phyloP scores from a whole-genome alignment of 2,113 vertebrate species.

The Erythrocebus patas region DNA sequence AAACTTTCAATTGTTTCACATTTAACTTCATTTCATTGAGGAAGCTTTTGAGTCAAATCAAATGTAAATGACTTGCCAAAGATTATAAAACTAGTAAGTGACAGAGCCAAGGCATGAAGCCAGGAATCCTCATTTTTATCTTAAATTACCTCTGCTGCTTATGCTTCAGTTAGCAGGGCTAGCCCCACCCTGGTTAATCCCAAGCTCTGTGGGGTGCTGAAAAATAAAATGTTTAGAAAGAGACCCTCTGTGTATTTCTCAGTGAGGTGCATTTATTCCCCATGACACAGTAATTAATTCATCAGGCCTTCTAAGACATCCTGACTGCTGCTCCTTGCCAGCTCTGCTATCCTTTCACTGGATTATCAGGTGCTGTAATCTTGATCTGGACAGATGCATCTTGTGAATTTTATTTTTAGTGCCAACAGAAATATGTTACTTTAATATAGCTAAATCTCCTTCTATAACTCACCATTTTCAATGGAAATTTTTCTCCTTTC shows the following conservation, averaged over 20 bases:
- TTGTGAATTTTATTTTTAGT: background rate
- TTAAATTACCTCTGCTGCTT: background rate
- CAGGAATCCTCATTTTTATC: background rate
- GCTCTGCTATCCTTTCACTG: background rate
- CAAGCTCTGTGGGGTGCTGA: background rate
- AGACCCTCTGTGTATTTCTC: background rate
- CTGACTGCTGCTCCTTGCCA: background rate
- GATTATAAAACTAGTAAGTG: background rate
- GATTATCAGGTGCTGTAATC: background rate
- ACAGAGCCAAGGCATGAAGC: background rate
- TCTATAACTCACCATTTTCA: background rate
- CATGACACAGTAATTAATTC: background rate
- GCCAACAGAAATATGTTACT: background rate
- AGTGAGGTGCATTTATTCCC: background rate
- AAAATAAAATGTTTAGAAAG: background rate
- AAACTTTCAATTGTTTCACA: background rate
- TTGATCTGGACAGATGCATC: background rate
- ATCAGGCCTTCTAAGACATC: background rate
- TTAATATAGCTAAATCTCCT: background rate
- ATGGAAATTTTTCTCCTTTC: background rate
- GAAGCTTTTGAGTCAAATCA: background rate
- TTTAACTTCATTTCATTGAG: slow-evolving; percentile 18
- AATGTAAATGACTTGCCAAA: background rate
- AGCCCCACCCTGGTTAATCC: background rate
- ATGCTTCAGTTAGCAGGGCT: background rate